phyloP scores from a whole-genome alignment of 2,113 vertebrate genomes.

The Ia io region DNA sequence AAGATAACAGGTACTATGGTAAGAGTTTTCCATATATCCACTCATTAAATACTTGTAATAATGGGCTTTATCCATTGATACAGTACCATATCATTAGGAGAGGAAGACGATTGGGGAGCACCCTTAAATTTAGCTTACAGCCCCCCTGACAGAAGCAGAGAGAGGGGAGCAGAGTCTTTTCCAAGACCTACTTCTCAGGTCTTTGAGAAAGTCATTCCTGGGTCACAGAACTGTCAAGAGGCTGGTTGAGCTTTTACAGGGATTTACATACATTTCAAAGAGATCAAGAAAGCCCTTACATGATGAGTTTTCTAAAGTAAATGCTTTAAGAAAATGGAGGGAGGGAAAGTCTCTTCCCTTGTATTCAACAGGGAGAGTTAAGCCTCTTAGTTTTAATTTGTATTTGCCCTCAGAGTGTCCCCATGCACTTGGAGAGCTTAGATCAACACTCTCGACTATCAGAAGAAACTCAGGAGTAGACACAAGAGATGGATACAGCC shows the following conservation, averaged over 20 bases:
- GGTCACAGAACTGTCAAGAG: background rate
- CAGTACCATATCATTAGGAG: background rate
- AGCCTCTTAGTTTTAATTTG: background rate
- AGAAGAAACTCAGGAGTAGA: background rate
- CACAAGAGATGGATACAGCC: background rate
- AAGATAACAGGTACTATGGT: background rate
- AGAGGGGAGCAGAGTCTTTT: background rate
- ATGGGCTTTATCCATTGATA: background rate
- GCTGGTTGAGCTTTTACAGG: background rate
- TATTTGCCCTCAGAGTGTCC: background rate
- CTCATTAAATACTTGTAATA: background rate
- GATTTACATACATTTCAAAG: background rate
- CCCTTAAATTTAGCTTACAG: background rate
- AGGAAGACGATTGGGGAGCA: background rate
- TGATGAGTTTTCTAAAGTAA: background rate
- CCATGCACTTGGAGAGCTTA: background rate
- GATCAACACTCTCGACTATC: background rate
- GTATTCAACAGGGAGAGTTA: background rate
- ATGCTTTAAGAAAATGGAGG: background rate
- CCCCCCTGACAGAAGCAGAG: background rate
- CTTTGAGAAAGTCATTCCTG: background rate
- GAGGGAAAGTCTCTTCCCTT: background rate
- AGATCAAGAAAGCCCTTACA: background rate
- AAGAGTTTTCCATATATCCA: background rate
- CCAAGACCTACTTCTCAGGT: background rate